Percentiles rank a stretch among this genome's conserved stretches.
These are phyloP conservation scores for Meleagris gallopavo DNA, from an alignment of 2,113 vertebrate species.

Conservation along the genomic window DNA sequence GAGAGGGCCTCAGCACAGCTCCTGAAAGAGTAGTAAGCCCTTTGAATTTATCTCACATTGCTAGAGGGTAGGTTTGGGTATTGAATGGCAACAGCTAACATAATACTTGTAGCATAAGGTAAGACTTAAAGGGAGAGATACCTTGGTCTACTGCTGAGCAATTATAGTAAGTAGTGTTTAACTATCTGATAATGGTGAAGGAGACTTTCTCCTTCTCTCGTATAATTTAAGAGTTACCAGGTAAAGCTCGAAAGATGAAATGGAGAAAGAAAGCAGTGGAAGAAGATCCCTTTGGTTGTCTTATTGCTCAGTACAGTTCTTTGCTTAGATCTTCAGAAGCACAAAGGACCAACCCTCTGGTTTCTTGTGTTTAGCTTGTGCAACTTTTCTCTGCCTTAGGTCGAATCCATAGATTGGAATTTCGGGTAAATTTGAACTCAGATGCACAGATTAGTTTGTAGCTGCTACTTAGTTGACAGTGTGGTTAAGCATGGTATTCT, in stretches of 20 bases:
- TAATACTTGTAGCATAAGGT: not conserved
- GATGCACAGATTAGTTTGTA: not conserved
- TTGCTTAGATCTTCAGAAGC: not conserved
- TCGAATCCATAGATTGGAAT: not conserved
- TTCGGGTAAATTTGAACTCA: not conserved
- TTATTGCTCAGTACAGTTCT: not conserved
- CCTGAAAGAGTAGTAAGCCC: not conserved
- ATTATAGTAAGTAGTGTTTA: slow-evolving; percentile 28
- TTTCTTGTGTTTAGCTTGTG: not conserved
- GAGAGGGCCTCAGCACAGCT: not conserved
- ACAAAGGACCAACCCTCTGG: not conserved
- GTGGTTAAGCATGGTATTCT: not conserved
- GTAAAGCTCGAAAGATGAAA: not conserved
- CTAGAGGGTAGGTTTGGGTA: not conserved
- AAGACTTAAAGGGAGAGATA: not conserved
- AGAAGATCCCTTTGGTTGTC: not conserved
- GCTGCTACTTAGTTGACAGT: not conserved
- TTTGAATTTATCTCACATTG: not conserved
- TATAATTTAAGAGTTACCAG: not conserved
- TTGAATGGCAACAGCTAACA: not conserved
- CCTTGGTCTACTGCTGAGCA: slow-evolving; percentile 23
- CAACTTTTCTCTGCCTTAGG: not conserved
- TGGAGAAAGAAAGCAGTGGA: not conserved
- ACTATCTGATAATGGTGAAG: not conserved
- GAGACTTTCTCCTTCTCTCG: not conserved